phyloP scores from a whole-genome alignment of 2,113 vertebrate genomes.

The Morone chrysops region DNA sequence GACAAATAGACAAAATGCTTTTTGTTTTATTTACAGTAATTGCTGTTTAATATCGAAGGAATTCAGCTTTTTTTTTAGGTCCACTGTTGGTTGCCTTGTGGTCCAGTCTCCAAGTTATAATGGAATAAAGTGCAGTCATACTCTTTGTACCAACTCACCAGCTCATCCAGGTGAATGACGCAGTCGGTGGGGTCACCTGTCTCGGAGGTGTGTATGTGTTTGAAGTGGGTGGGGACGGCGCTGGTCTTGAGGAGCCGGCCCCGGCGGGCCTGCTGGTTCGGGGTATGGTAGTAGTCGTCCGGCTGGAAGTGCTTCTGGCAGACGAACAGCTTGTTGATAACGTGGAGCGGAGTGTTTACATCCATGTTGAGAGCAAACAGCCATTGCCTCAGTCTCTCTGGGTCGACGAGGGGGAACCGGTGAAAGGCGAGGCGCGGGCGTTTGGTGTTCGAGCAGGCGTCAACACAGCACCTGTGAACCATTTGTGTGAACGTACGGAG shows the following conservation, averaged over 20 bases:
- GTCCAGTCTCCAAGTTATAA: too few species aligned
- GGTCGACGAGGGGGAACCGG: conserved; percentile 34
- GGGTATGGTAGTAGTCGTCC: conserved; percentile 26
- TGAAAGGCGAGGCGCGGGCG: conserved; percentile 32
- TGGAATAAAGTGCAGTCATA: neutral
- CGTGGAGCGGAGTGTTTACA: conserved; percentile 27
- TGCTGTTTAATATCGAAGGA: too few species aligned
- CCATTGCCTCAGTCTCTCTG: conserved; percentile 38
- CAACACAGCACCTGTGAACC: conserved; percentile 47
- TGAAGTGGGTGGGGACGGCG: conserved; percentile 39
- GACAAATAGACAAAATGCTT: too few species aligned
- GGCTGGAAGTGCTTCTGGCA: conserved; percentile 57
- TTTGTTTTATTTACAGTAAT: too few species aligned
- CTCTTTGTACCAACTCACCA: neutral
- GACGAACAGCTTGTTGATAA: conserved; percentile 35
- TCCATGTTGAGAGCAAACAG: conserved; percentile 37
- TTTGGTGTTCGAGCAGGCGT: neutral
- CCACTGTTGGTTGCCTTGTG: neutral
- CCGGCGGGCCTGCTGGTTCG: neutral
- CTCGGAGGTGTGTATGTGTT: neutral
- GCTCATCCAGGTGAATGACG: neutral
- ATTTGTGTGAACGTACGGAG: neutral
- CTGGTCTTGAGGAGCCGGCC: conserved; percentile 20
- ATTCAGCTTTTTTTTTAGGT: neutral
- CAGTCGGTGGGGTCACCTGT: neutral